Percentiles rank a stretch among this genome's conserved stretches.
These are phyloP conservation scores for Pogona vitticeps DNA, from an alignment of 2,113 vertebrate species.

Conservation along the genomic window DNA sequence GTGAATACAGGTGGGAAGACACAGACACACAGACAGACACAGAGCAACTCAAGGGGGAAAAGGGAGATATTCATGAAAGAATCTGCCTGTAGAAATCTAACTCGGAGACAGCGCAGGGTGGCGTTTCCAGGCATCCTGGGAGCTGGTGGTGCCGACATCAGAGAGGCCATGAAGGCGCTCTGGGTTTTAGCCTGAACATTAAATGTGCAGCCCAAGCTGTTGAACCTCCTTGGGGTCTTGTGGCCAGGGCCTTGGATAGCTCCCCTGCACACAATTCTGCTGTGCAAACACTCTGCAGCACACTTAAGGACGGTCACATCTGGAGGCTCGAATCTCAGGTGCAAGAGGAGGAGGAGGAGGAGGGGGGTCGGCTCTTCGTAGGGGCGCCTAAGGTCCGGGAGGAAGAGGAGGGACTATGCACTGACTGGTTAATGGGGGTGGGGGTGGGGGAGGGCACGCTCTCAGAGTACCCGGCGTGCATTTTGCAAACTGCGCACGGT, in stretches of 20 bases:
- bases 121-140: not conserved
- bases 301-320: slow-evolving; percentile 69
- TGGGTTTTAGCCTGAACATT: too few species aligned
- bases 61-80: not conserved
- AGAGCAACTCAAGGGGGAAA: not conserved
- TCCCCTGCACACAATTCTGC: slow-evolving; percentile 32
- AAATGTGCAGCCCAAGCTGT: too few species aligned
- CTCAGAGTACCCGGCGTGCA: slow-evolving; percentile 80
- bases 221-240: too few species aligned
- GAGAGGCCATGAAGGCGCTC: too few species aligned
- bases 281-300: slow-evolving; percentile 79
- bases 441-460: slow-evolving; percentile 74
- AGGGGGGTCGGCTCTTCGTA: slow-evolving; percentile 69
- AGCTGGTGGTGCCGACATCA: not conserved
- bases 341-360: slow-evolving; percentile 78
- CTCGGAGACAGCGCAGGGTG: not conserved
- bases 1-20: slow-evolving; percentile 86
- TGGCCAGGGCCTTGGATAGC: too few species aligned
- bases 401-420: slow-evolving; percentile 85
- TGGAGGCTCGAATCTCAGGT: slow-evolving; percentile 84
- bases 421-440: slow-evolving; percentile 81
- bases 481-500: slow-evolving; percentile 70
- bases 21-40: not conserved
- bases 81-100: not conserved
- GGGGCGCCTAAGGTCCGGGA: slow-evolving; percentile 79